Evolutionary conservation across 2,113 vertebrate genomes (phyloP), one percentile per base, ranked within the genome.

Genomic region (Boulengeromyrus knoepffleri): DNA sequence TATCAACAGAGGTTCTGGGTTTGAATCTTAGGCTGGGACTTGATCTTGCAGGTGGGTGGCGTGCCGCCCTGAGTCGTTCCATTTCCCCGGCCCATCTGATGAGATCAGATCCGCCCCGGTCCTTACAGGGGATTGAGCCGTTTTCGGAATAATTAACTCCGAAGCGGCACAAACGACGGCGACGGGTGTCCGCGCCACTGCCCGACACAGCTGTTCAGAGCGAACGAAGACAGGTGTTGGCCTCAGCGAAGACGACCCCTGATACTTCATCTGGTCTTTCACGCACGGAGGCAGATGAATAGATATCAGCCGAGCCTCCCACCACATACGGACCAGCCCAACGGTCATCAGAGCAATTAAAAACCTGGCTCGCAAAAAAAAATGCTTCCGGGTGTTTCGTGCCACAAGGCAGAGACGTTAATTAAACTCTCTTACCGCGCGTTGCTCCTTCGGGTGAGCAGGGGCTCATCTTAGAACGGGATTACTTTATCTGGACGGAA

Each of bases 151-250:
- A 87, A 39, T 52, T 49, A 87, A 36, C 74, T 52, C 7, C 50
- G 7, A 27, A 27, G 17, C n/a, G 27, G 36, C 88, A 45, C 45
- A 70, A 17, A 87, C 27, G 10, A 45, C 24, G 24, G 50, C 6
- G 39, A 80, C 74, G 4, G 74, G 27, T 45, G 52, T 84, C 50
- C 36, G 52, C 7, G 10, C 36, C 47, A 31, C 12, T 62, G n/a
- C 31, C 31, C 24, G n/a, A n/a, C 85, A 58, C 89, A 91, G 52
- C 87, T 91, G 91, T 84, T 88, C 53, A 47, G 58, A 52, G 62
- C 10, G 53, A 83, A 46, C 85, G 50, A 52, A 90, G 27, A 91
- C 90, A 90, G 87, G 90, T 90, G 90, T 88, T 88, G 80, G 52
- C 88, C 77, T 88, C 56, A 27, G 62, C 36, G 56, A 89, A 3